These are phyloP conservation scores for Peromyscus eremicus DNA, from an alignment of 2,797 vertebrate species.

Conservation along the genomic window DNA sequence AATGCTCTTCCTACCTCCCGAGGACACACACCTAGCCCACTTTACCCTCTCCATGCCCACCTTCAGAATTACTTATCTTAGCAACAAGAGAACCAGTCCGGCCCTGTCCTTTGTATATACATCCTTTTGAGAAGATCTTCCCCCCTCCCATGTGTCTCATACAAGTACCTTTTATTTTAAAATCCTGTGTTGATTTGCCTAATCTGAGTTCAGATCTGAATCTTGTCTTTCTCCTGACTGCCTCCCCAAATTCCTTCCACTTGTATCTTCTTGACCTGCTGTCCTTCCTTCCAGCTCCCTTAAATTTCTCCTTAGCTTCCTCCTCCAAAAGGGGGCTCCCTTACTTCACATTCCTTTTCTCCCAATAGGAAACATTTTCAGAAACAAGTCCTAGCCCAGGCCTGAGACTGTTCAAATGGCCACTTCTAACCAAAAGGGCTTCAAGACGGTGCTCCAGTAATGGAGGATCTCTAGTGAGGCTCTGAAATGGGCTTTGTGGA, in stretches of 20 bases:
- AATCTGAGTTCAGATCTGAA: neutral
- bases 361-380: neutral
- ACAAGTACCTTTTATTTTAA: neutral
- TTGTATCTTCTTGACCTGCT: neutral
- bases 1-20: neutral
- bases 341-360: conserved; percentile 14
- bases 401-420: conserved; percentile 60
- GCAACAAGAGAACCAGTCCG: neutral
- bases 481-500: conserved; percentile 71
- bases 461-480: conserved; percentile 62
- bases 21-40: too few relatives aligned
- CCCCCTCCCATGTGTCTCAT: neutral
- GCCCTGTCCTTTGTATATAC: neutral
- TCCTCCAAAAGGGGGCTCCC: conserved; percentile 72
- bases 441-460: neutral
- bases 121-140: neutral
- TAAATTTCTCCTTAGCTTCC: neutral
- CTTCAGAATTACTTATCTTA: neutral
- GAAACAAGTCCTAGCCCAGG: conserved; percentile 59
- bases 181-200: neutral
- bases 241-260: neutral
- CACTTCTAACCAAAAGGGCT: conserved; percentile 55
- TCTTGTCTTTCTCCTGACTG: neutral
- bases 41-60: neutral
- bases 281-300: neutral